phyloP scores from a whole-genome alignment of 1,140 invertebrate species.

The Vanessa tameamea region DNA sequence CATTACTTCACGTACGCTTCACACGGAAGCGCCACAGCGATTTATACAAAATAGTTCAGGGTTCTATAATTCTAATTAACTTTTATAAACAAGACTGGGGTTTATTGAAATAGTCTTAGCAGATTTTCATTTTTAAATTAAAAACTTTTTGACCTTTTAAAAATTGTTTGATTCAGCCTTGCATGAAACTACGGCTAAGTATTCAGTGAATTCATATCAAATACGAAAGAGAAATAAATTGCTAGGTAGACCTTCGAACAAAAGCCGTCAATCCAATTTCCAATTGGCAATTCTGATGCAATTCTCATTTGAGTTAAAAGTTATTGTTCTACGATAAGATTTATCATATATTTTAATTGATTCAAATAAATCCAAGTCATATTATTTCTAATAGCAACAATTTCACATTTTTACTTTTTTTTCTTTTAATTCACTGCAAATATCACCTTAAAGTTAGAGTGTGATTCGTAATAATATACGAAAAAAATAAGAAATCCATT shows the following conservation, averaged over 20 bases:
- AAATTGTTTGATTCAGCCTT: neutral
- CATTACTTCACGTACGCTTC: no score
- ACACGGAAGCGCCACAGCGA: no score
- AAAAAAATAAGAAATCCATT: no score
- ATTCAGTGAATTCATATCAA: conserved; percentile 24
- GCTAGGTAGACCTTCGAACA: conserved; percentile 35
- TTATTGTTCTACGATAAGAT: conserved; percentile 1
- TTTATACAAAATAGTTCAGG: no score
- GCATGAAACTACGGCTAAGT: neutral
- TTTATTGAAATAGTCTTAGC: no score
- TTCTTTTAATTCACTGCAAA: no score
- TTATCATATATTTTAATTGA: conserved; percentile 6
- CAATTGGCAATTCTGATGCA: conserved; percentile 34
- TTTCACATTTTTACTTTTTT: no score
- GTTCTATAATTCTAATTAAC: no score
- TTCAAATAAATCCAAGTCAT: neutral
- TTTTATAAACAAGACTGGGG: no score
- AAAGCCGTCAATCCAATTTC: conserved; percentile 39
- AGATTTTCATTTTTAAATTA: neutral
- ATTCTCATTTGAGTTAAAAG: conserved; percentile 30
- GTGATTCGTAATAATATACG: no score
- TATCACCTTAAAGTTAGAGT: no score
- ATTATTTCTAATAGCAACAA: neutral
- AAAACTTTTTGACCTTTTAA: neutral
- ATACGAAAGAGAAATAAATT: conserved; percentile 36